phyloP scores from a whole-genome alignment of 2,888 invertebrate genomes.

The Athalia cordata region DNA sequence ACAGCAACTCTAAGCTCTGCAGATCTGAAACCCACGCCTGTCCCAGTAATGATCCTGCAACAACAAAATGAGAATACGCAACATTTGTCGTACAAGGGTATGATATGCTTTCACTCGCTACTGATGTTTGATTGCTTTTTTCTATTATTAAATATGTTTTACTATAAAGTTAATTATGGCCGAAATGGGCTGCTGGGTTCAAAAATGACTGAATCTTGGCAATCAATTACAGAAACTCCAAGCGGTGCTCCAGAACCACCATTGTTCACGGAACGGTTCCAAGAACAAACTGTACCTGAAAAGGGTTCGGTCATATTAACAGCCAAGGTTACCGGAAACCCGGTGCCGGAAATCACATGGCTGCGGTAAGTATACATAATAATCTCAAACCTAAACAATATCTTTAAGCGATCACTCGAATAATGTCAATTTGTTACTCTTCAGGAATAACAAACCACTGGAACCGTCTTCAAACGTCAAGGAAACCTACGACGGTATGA shows the following conservation, averaged over 20 bases:
- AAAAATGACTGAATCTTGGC: neutral
- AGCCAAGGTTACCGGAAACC: constrained; percentile 92
- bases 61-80: constrained; percentile 4
- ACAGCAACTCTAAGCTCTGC: constrained; percentile 42
- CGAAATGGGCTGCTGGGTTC: neutral
- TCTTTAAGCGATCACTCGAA: neutral
- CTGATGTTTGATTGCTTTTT: neutral
- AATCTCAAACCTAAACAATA: neutral
- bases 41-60: constrained; percentile 16
- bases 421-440: constrained; percentile 6
- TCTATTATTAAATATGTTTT: neutral
- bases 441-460: constrained; percentile 86
- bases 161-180: too few relatives aligned
- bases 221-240: constrained; percentile 80
- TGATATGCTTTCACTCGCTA: neutral
- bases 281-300: constrained; percentile 88
- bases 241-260: constrained; percentile 89
- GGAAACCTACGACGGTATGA: constrained; percentile 89
- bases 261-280: constrained; percentile 90
- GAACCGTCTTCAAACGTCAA: constrained; percentile 85
- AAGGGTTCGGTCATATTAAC: constrained; percentile 84
- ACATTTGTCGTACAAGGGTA: constrained; percentile 23
- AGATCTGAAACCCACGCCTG: constrained; percentile 36
- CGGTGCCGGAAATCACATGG: constrained; percentile 93
- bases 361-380: constrained; percentile 75